These are phyloP conservation scores for Aspidiotus destructor DNA, from an alignment of 2,888 invertebrate genomes.

Conservation along the genomic window DNA sequence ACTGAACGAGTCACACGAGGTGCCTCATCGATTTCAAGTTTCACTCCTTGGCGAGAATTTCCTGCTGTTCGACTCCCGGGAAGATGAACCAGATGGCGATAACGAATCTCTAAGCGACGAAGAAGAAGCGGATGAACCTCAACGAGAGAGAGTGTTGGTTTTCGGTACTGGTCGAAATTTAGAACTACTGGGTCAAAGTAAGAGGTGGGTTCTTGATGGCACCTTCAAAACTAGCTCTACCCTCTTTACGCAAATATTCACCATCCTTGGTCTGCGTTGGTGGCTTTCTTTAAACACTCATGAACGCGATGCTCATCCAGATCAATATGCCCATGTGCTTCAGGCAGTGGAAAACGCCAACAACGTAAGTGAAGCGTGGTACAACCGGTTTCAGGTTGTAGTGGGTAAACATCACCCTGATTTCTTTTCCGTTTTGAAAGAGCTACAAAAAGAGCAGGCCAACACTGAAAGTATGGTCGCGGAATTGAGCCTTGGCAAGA, in stretches of 20 bases:
- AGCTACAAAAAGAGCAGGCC: conserved; percentile 1
- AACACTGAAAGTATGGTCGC: background rate
- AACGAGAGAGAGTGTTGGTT: background rate
- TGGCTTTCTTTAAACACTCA: no score
- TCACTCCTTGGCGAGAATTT: background rate
- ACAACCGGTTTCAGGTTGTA: conserved; percentile 1
- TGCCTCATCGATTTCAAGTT: background rate
- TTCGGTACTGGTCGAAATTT: background rate
- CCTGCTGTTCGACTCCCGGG: background rate
- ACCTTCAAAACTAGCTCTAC: no score
- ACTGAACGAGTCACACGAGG: background rate
- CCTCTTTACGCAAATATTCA: no score
- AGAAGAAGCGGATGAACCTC: background rate
- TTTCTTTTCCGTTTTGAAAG: background rate
- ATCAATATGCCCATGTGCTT: background rate
- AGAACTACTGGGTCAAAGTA: background rate
- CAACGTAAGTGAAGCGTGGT: background rate
- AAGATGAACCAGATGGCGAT: background rate
- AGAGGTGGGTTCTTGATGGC: no score
- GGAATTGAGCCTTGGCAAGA: background rate
- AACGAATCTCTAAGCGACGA: background rate
- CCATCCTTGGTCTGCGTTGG: no score
- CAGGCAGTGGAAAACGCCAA: background rate
- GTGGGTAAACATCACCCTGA: background rate
- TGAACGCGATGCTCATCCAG: no score